A percentile compares a stretch with the other conserved stretches of the same genome.
Evolutionary conservation across 2,888 invertebrate genomes (phyloP).

Genomic region (Tiphia femorata): DNA sequence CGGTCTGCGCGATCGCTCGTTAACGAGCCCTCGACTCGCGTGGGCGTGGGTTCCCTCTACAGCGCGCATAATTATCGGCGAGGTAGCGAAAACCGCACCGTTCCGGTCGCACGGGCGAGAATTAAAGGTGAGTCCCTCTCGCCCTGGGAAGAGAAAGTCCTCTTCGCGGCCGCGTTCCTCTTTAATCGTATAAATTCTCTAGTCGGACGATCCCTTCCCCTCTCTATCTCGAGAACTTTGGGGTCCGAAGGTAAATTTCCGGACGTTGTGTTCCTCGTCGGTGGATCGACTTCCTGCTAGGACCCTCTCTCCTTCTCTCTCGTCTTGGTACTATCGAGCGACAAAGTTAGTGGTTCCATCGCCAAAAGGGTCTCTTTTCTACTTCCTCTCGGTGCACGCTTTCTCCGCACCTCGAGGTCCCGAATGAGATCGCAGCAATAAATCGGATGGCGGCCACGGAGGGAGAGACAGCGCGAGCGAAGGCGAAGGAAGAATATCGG

Average conservation of each 20-base stretch:
- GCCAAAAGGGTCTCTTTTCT: too few species aligned
- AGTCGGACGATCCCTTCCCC: too few species aligned
- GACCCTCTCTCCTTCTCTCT: too few species aligned
- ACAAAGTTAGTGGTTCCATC: too few species aligned
- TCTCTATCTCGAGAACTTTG: too few species aligned
- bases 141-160: neutral
- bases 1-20: conserved; percentile 1
- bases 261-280: too few species aligned
- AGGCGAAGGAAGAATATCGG: conserved; percentile 14
- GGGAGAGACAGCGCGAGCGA: conserved; percentile 8
- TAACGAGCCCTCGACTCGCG: conserved; percentile 26
- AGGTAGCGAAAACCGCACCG: conserved; percentile 26
- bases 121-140: neutral
- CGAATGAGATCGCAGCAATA: conserved; percentile 31
- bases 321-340: too few species aligned
- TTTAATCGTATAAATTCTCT: neutral
- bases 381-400: too few species aligned
- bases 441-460: conserved; percentile 33
- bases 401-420: conserved; percentile 26
- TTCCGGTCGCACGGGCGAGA: neutral
- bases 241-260: too few species aligned
- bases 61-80: conserved; percentile 40
- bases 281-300: conserved; percentile 1
- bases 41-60: conserved; percentile 34
- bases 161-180: neutral